phyloP scores from a whole-genome alignment of 2,113 vertebrate species.

The Zosterops japonicus region DNA sequence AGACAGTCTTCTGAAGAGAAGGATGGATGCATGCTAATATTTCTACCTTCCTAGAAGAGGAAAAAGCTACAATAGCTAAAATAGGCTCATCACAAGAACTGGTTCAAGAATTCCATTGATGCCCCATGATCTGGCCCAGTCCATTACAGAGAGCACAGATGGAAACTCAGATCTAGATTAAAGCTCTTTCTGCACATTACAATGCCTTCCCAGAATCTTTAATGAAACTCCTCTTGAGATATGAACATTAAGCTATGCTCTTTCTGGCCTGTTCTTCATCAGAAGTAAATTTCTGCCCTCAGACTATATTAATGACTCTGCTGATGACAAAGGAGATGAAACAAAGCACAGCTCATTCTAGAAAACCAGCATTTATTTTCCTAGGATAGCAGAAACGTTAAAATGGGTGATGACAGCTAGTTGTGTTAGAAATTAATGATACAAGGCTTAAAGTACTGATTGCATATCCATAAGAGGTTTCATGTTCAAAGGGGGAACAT shows the following conservation, averaged over 20 bases:
- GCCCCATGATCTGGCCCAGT: not conserved
- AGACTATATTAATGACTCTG: slow-evolving; percentile 20
- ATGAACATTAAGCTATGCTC: not conserved
- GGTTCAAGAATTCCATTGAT: not conserved
- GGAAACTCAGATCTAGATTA: not conserved
- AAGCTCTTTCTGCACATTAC: not conserved
- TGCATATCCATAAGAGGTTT: slow-evolving; percentile 35
- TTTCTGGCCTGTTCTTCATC: slow-evolving; percentile 7
- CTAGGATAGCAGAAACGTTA: not conserved
- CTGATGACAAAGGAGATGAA: slow-evolving; percentile 19
- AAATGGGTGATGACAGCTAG: not conserved
- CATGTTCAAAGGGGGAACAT: slow-evolving; percentile 23
- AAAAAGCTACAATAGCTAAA: not conserved
- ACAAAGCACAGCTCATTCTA: slow-evolving; percentile 35
- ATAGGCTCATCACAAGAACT: not conserved
- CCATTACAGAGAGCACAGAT: not conserved
- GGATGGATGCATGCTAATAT: not conserved
- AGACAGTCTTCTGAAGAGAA: not conserved
- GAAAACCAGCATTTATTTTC: slow-evolving; percentile 18
- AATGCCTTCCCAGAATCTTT: not conserved
- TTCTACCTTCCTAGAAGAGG: not conserved
- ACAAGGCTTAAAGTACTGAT: slow-evolving; percentile 24
- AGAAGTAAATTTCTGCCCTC: slow-evolving; percentile 23
- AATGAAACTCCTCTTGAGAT: slow-evolving; percentile 9
- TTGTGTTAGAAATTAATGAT: slow-evolving; percentile 44